Evolutionary conservation across 2,113 vertebrate species (phyloP).

Genomic region (Strix uralensis): DNA sequence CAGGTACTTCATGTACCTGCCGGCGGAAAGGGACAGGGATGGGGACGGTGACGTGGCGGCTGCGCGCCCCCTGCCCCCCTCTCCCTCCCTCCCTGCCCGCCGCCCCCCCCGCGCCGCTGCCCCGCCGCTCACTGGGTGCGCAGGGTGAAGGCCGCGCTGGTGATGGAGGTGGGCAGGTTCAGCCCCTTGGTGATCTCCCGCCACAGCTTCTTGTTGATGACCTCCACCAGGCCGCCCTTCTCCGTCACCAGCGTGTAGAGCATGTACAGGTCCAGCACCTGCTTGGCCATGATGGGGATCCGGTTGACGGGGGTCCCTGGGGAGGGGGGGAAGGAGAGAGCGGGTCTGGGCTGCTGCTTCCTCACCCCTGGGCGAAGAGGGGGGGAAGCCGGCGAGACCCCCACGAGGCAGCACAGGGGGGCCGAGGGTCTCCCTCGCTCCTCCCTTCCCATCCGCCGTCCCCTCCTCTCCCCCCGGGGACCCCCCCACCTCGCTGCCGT

Average conservation of each 20-base stretch:
- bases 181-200: slow-evolving; percentile 97
- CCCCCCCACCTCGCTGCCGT: background rate
- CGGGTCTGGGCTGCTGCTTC: background rate
- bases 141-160: slow-evolving; percentile 97
- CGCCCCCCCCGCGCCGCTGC: background rate
- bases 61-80: background rate
- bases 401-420: accelerated
- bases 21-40: accelerated
- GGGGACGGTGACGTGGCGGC: accelerated
- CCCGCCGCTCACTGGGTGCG: slow-evolving; percentile 89
- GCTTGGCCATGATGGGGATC: slow-evolving; percentile 99
- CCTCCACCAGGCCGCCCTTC: slow-evolving; percentile 96
- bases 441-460: background rate
- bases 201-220: slow-evolving; percentile 99
- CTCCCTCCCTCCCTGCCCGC: accelerated
- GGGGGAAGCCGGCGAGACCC: background rate
- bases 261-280: slow-evolving; percentile 96
- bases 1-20: slow-evolving; percentile 98
- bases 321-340: background rate
- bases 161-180: slow-evolving; percentile 97
- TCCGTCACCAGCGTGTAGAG: slow-evolving; percentile 95
- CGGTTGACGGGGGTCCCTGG: slow-evolving; percentile 95
- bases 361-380: background rate
- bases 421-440: background rate
- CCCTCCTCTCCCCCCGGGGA: background rate